Conservation (phyloP, 1,140 invertebrate genomes). For the Atta texana region DNA sequence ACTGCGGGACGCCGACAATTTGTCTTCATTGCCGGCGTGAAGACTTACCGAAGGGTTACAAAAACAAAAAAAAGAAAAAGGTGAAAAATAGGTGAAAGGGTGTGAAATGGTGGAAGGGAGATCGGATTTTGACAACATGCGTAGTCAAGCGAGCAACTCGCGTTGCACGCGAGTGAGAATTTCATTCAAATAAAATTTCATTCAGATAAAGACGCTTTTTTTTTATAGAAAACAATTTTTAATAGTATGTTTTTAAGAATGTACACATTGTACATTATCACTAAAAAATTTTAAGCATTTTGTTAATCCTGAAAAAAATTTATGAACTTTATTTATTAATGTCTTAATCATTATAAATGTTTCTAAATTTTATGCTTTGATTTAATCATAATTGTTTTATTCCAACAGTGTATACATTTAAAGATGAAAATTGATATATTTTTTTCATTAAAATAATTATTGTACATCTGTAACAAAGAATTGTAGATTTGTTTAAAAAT, state of each 20-base stretch:
- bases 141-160: not conserved
- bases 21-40: constrained; percentile 81
- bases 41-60: constrained; percentile 73
- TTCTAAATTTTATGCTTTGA: too few species aligned
- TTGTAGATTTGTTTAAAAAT: too few species aligned
- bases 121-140: constrained; percentile 18
- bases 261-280: not conserved
- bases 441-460: too few species aligned
- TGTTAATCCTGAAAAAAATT: too few species aligned
- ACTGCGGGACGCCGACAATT: constrained; percentile 78
- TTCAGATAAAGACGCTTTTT: not conserved
- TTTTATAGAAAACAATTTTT: not conserved
- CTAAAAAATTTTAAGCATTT: too few species aligned
- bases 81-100: constrained; percentile 35
- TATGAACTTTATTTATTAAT: too few species aligned
- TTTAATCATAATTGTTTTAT: too few species aligned
- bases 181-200: constrained; percentile 1
- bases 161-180: too few species aligned
- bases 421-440: too few species aligned
- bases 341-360: too few species aligned
- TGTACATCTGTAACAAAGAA: too few species aligned
- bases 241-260: not conserved
- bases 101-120: not conserved
- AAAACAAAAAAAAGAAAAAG: not conserved
- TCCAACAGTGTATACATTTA: too few species aligned